Percentiles rank a stretch among this genome's conserved stretches.
Evolutionary conservation across 35 echinoderm and acorn worm genomes (phyloP).

Genomic region (Lytechinus pictus): DNA sequence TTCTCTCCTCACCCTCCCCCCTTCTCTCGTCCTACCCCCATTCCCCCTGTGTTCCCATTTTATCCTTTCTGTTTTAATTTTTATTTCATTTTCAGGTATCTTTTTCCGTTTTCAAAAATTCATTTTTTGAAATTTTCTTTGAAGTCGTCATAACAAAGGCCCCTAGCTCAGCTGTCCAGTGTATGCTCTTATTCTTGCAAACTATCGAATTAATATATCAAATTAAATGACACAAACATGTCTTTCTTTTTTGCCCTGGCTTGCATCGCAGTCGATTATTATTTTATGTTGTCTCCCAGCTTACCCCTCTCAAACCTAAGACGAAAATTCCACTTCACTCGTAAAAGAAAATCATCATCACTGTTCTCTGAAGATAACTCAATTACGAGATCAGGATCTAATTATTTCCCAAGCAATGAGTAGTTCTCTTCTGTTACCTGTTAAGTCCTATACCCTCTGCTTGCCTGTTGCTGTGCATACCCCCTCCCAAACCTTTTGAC

Average conservation of each 20-base stretch:
- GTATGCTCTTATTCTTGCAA: no score
- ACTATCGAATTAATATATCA: no score
- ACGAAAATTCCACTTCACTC: neutral
- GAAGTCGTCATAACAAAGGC: no score
- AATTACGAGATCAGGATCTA: conserved; percentile 3
- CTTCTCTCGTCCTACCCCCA: neutral
- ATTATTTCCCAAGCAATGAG: neutral
- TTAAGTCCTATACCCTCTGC: neutral
- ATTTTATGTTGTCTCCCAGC: neutral
- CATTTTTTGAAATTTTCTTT: no score
- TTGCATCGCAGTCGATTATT: neutral
- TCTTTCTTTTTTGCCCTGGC: neutral
- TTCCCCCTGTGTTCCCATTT: neutral
- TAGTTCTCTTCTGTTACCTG: neutral
- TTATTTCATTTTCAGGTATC: no score
- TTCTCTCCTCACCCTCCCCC: neutral
- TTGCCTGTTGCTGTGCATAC: neutral
- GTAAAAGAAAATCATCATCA: neutral
- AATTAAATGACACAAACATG: neutral
- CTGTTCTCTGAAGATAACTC: conserved; percentile 1
- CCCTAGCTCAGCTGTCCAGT: no score
- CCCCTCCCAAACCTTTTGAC: neutral
- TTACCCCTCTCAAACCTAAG: neutral
- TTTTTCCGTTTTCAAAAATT: no score
- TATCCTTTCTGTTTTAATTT: no score